A percentile compares a stretch with the other conserved stretches of the same genome.
Evolutionary conservation across 2,888 invertebrate genomes (phyloP).

Genomic region (Orthosia incerta): DNA sequence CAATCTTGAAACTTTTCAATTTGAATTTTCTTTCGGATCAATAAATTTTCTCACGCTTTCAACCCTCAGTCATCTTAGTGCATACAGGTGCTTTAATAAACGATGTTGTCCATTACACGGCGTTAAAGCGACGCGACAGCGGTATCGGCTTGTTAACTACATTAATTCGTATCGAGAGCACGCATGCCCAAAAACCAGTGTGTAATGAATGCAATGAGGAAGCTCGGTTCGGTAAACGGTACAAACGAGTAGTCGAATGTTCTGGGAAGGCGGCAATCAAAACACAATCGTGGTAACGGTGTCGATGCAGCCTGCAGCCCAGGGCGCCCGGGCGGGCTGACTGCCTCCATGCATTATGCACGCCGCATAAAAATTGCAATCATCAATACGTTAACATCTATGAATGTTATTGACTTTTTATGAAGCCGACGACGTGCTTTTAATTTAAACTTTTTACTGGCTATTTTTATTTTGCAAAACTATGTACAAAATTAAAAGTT

Average conservation of each 20-base stretch:
- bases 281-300: slow-evolving; percentile 89
- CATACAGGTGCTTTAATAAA: slow-evolving; percentile 37
- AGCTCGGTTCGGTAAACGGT: slow-evolving; percentile 85
- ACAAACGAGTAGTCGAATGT: slow-evolving; percentile 86
- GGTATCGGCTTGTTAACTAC: slow-evolving; percentile 56
- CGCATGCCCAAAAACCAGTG: slow-evolving; percentile 80
- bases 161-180: slow-evolving; percentile 69
- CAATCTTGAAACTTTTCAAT: not conserved
- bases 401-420: slow-evolving; percentile 62
- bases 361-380: slow-evolving; percentile 79
- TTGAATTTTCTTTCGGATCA: not conserved
- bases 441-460: slow-evolving; percentile 23
- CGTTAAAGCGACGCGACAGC: slow-evolving; percentile 45
- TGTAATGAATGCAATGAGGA: slow-evolving; percentile 86
- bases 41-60: slow-evolving; percentile 23
- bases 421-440: slow-evolving; percentile 39
- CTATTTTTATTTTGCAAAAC: not conserved
- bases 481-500: not conserved
- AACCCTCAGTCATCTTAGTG: not conserved
- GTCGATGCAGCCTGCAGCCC: slow-evolving; percentile 69
- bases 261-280: slow-evolving; percentile 86
- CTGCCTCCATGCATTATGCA: slow-evolving; percentile 80
- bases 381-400: slow-evolving; percentile 75
- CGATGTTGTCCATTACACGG: slow-evolving; percentile 47
- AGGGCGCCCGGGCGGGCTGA: slow-evolving; percentile 72